Percentiles rank a stretch among this genome's conserved stretches.
Conservation (phyloP, 2,797 vertebrate genomes). For the Syngnathus acus region DNA sequence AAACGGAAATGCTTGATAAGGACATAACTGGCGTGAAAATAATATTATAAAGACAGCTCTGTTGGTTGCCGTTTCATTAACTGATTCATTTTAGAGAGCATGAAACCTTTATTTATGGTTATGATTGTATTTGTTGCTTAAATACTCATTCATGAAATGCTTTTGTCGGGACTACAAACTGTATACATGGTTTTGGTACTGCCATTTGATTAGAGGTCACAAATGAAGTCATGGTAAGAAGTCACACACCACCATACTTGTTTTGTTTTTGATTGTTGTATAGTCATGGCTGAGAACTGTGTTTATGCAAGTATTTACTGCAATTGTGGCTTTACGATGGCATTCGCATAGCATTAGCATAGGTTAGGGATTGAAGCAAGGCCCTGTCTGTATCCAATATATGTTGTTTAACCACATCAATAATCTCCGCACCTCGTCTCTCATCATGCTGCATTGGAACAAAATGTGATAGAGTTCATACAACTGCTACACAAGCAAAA, state of each 20-base stretch:
- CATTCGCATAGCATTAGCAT: not conserved
- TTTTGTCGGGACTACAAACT: not conserved
- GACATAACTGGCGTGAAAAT: constrained; percentile 28
- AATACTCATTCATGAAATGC: not conserved
- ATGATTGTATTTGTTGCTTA: not conserved
- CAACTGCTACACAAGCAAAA: not conserved
- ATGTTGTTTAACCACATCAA: not conserved
- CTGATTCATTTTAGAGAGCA: constrained; percentile 2
- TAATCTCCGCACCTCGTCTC: not conserved
- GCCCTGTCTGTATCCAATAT: not conserved
- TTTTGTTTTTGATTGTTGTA: not conserved
- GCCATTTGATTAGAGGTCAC: not conserved
- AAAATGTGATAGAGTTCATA: not conserved
- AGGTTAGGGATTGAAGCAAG: not conserved
- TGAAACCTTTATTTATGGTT: not conserved
- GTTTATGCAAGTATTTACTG: not conserved
- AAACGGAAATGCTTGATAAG: constrained; percentile 34
- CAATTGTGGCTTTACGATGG: not conserved
- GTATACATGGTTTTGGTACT: not conserved
- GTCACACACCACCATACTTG: not conserved
- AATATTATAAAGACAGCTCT: constrained; percentile 14
- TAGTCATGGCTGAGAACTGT: not conserved
- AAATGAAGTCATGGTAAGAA: not conserved
- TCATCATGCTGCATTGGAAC: not conserved
- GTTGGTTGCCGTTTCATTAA: not conserved